Evolutionary conservation across 2,797 vertebrate genomes (phyloP).

Genomic region (Chelonia mydas): DNA sequence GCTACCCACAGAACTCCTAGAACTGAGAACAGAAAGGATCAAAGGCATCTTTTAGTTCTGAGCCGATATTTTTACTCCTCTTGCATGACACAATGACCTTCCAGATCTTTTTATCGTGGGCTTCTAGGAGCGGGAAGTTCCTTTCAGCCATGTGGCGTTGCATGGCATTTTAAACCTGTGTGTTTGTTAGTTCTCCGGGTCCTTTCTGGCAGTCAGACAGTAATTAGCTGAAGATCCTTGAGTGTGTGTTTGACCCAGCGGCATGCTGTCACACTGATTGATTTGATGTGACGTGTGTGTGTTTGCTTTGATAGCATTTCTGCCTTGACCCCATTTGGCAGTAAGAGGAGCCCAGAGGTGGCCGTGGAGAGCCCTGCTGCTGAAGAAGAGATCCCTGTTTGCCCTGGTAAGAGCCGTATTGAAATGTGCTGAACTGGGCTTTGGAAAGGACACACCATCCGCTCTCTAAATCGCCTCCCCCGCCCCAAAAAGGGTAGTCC

Average conservation of each 20-base stretch:
- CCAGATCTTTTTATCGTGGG: background rate
- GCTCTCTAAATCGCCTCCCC: background rate
- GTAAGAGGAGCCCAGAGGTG: slow-evolving; percentile 71
- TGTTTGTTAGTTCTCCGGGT: slow-evolving; percentile 20
- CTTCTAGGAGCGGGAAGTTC: slow-evolving; percentile 7
- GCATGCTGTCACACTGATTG: background rate
- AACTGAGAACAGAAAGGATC: background rate
- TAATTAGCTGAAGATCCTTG: slow-evolving; percentile 42
- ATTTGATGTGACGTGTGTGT: slow-evolving; percentile 21
- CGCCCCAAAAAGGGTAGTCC: background rate
- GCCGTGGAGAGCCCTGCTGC: slow-evolving; percentile 59
- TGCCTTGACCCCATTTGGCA: slow-evolving; percentile 61
- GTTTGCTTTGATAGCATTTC: slow-evolving; percentile 75
- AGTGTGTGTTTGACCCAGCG: background rate
- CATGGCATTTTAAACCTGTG: slow-evolving; percentile 3
- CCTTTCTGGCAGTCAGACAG: slow-evolving; percentile 53
- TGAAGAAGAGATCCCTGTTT: slow-evolving; percentile 80
- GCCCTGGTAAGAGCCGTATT: slow-evolving; percentile 78
- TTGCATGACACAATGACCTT: background rate
- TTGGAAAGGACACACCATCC: rapidly evolving
- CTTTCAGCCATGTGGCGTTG: slow-evolving; percentile 11
- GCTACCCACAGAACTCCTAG: background rate
- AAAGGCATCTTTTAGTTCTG: background rate
- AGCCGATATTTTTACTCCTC: slow-evolving; percentile 3
- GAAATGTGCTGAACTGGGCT: background rate